A percentile compares a stretch with the other conserved stretches of the same genome.
Conservation (phyloP, 2,113 vertebrate genomes). For the Chloebia gouldiae region DNA sequence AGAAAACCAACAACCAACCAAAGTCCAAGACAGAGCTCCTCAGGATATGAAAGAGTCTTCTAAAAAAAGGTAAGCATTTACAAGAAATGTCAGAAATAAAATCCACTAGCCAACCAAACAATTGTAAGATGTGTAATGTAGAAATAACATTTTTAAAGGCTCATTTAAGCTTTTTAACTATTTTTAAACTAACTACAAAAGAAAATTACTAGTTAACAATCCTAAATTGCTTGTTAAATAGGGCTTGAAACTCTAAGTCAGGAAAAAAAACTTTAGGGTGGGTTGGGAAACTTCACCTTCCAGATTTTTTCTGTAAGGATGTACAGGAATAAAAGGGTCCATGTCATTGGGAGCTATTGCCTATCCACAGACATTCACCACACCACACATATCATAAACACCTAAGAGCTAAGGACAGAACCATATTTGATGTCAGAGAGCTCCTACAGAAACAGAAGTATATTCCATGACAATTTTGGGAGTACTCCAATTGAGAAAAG, state of each 20-base stretch:
- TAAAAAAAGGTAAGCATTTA: background rate
- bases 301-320: background rate
- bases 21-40: background rate
- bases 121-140: background rate
- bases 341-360: background rate
- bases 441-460: background rate
- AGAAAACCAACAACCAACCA: background rate
- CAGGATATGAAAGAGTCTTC: background rate
- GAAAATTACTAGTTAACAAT: background rate
- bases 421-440: background rate
- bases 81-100: background rate
- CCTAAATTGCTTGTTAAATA: constrained; percentile 4
- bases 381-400: background rate
- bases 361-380: background rate
- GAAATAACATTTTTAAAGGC: background rate
- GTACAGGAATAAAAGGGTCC: background rate
- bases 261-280: background rate
- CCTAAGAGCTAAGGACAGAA: background rate
- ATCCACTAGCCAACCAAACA: background rate
- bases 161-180: background rate
- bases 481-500: background rate
- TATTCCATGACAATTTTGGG: background rate
- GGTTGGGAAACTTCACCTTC: background rate
- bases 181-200: constrained; percentile 6
- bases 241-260: background rate